Evolutionary conservation across 2,797 vertebrate genomes (phyloP).

Genomic region (Melanotaenia boesemani): DNA sequence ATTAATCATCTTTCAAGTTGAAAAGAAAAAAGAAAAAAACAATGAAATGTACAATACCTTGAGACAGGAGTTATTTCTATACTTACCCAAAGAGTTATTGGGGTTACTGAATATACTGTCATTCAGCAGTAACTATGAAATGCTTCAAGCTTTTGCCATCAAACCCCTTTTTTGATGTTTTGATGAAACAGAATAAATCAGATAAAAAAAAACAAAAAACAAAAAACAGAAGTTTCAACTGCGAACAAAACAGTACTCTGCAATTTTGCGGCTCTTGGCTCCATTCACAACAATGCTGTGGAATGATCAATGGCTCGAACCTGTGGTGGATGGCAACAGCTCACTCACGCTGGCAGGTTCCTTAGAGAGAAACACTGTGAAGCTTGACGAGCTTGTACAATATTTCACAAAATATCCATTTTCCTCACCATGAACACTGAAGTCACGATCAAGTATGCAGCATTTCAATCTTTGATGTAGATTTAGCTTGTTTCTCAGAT

Average conservation of each 20-base stretch:
- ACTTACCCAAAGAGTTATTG: conserved; percentile 29
- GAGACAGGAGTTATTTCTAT: conserved; percentile 22
- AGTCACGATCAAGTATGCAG: background rate
- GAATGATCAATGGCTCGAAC: conserved; percentile 62
- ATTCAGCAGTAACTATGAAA: conserved; percentile 15
- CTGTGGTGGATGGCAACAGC: conserved; percentile 39
- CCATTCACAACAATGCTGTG: conserved; percentile 50
- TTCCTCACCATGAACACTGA: conserved; percentile 25
- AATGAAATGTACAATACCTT: background rate
- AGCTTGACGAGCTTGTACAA: conserved; percentile 25
- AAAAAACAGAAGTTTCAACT: conserved; percentile 29
- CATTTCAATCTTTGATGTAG: conserved; percentile 11
- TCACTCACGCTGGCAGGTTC: conserved; percentile 62
- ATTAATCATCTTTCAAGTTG: background rate
- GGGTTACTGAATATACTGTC: conserved; percentile 40
- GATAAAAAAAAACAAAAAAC: conserved; percentile 6
- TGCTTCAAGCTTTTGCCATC: conserved; percentile 36
- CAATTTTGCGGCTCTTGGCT: conserved; percentile 39
- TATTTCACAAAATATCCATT: conserved; percentile 43
- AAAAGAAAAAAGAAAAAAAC: background rate
- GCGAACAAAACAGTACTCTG: conserved; percentile 31
- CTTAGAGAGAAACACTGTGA: conserved; percentile 43
- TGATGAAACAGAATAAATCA: conserved; percentile 62
- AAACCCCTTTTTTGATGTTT: conserved; percentile 35
- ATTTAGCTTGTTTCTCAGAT: conserved; percentile 15